Base-by-base conservation (phyloP, 2,888 invertebrate genomes). In the Catocala nupta region DNA sequence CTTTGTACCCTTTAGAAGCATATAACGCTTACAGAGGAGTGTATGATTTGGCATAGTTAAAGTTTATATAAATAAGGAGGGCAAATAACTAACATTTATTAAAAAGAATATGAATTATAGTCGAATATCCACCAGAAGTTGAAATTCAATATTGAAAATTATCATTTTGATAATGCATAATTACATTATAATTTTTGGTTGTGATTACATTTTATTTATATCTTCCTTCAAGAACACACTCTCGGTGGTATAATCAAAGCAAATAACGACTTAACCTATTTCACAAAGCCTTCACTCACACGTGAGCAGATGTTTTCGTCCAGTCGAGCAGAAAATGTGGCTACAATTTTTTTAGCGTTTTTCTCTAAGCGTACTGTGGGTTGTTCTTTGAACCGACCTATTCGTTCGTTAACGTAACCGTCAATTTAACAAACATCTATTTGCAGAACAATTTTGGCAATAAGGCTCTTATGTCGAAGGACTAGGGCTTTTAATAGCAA, bases 381-480 rank as follows among this genome's bases (percentile, higher is more conserved):
- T 79, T 77, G 78, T 86, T 84, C 88, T 88, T 88, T 88, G 88
- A 88, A 88, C 86, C 76, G 77, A 82, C 79, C 82, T 83, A 87
- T 77, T 83, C 87, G 78, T 80, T 85, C 83, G 87, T 86, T 86
- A 86, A 86, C 81, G 72, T 77, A 78, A 70, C 71, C 75, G 73
- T 75, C 73, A 77, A 78, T 68, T 78, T 75, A 59, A 55, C 75
- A 71, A 70, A 34, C 47, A 56, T 56, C 52, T 65, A 55, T 48
- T 53, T 53, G 48, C 34, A 10, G 5, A 6, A 11, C 48, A 39
- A 6, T 48, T 10, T 7, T n/a, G 36, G 36, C 12, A 73, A 69
- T 56, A 8, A 34, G 9, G 16, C 16, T 68, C 62, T 16, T 73
- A 75, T 51, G 7, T 8, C 16, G 25, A 45, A 0, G 49, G 13